Evolutionary conservation across 2,113 vertebrate genomes (phyloP).

Genomic region (Tetrax tetrax): DNA sequence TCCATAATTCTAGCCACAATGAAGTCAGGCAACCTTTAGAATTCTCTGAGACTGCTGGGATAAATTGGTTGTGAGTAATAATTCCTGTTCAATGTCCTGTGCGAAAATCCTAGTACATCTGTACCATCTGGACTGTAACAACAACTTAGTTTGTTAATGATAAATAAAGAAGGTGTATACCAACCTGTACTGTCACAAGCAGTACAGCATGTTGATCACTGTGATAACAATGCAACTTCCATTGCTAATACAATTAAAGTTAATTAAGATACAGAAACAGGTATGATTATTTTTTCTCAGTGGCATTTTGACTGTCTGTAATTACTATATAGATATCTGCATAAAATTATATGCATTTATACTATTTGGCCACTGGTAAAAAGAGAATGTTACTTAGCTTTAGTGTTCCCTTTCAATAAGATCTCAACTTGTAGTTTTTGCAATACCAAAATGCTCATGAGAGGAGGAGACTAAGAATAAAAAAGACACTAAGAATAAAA

Average conservation of each 20-base stretch:
- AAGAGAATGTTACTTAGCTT: not conserved
- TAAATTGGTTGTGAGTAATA: not conserved
- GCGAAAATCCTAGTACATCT: conserved; percentile 12
- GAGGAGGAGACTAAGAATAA: not conserved
- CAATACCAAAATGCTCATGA: not conserved
- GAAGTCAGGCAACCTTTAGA: not conserved
- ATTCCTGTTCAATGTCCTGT: not conserved
- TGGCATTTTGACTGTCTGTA: not conserved
- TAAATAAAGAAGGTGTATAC: not conserved
- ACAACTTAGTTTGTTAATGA: not conserved
- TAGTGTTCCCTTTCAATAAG: not conserved
- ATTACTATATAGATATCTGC: not conserved
- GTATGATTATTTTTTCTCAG: not conserved
- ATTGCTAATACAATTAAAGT: not conserved
- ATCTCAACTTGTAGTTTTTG: not conserved
- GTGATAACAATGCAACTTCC: not conserved
- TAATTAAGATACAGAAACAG: not conserved
- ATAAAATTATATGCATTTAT: not conserved
- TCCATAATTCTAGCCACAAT: not conserved
- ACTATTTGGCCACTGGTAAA: not conserved
- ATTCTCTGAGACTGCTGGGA: not conserved
- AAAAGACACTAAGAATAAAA: not conserved
- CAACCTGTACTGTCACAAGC: not conserved
- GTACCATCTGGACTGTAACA: conserved; percentile 23
- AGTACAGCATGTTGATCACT: not conserved